Evolutionary conservation across 2,113 vertebrate genomes (phyloP), one percentile per base, ranked within the genome.

Genomic region (Scomber colias): DNA sequence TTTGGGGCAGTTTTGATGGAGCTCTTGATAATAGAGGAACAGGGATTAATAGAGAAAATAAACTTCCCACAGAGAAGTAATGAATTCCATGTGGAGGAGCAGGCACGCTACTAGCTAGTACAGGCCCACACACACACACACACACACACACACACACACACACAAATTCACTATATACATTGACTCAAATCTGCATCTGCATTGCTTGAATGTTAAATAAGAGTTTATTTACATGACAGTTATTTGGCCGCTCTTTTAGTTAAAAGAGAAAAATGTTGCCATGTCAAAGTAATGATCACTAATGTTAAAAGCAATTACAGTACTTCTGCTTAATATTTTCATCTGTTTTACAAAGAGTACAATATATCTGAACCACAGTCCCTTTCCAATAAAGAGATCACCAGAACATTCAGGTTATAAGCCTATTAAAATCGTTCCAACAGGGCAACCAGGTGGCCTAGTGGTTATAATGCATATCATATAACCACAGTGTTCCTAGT

Each of bases 11-110:
- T 92, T 93, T 85, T 81, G 91, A 93, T 92, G 74, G 67, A 82
- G 82, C 74, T 89, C 84, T 85, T 89, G 89, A 94, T 93, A 94
- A 94, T 84, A 72, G 85, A 85, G 85, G 87, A 89, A 88, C 83
- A 82, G 67, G 81, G 85, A 86, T 93, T 95, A 94, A 93, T 89
- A 90, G 89, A 88, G 88, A 93, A 94, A 93, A 93, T 88, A 94
- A 94, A 94, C 93, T 90, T 90, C 89, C 83, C 84, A 77, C 57
- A 8, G 75, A 78, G 75, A 69, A 77, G 64, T 93, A 94, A 95
- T 90, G 87, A 92, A 91, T 84, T 87, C 87, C 92, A 94, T 90
- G 90, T 94, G 92, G 89, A 84, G 60, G 55, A 74, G 63, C 64
- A 89, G 86, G 79, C 87, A 78, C 51, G 77, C 79, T 83, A 85